Evolutionary conservation across 2,113 vertebrate genomes (phyloP).

Genomic region (Zosterops japonicus): DNA sequence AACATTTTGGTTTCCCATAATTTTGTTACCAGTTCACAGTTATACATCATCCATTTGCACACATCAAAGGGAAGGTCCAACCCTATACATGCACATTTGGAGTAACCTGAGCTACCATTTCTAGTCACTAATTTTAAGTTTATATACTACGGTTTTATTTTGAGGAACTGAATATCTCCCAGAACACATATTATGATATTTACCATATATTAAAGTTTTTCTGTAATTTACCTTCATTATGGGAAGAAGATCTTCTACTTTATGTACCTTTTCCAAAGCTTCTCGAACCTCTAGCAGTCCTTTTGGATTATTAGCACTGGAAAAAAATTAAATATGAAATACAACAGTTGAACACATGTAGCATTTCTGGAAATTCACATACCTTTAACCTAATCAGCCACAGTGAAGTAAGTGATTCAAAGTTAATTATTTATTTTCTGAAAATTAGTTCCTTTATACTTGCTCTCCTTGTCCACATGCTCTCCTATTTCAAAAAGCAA

Average conservation of each 20-base stretch:
- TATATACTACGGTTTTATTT: neutral
- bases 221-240: slow-evolving; percentile 92
- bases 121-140: neutral
- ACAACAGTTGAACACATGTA: neutral
- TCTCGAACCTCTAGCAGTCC: slow-evolving; percentile 89
- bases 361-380: neutral
- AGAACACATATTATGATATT: neutral
- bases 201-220: neutral
- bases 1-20: neutral
- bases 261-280: slow-evolving; percentile 93
- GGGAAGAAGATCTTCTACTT: slow-evolving; percentile 96
- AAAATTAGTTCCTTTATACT: neutral
- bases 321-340: neutral
- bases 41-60: neutral
- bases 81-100: neutral
- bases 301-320: slow-evolving; percentile 89
- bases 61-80: neutral
- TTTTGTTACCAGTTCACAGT: neutral
- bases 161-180: neutral
- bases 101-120: neutral
- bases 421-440: neutral
- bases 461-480: neutral
- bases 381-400: neutral
- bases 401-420: neutral
- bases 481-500: neutral